Evolutionary conservation across 1,140 invertebrate species (phyloP).

Genomic region (Bombus superbus): DNA sequence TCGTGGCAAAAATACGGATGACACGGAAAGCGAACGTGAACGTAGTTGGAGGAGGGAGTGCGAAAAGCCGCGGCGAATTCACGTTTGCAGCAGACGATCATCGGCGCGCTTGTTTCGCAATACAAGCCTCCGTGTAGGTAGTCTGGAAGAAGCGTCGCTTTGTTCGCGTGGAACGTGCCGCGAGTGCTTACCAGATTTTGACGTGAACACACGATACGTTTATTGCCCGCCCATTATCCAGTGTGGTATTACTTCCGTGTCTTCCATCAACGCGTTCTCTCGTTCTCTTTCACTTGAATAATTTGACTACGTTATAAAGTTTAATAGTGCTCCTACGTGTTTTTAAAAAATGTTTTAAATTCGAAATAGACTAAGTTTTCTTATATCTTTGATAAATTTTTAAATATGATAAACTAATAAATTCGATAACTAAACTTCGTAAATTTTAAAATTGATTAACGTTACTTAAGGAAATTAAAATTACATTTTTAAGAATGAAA

Average conservation of each 20-base stretch:
- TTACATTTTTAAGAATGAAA: too few relatives aligned
- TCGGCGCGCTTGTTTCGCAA: slow-evolving; percentile 31
- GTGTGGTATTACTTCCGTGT: too few relatives aligned
- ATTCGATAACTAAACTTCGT: too few relatives aligned
- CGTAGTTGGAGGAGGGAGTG: slow-evolving; percentile 20
- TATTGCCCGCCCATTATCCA: background rate
- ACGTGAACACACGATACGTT: slow-evolving; percentile 1
- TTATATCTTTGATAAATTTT: too few relatives aligned
- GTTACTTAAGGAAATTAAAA: too few relatives aligned
- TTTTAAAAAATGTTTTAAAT: too few relatives aligned
- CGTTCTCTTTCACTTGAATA: background rate
- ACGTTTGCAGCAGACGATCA: slow-evolving; percentile 34
- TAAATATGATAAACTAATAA: too few relatives aligned
- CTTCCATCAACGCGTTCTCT: background rate
- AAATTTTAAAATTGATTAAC: too few relatives aligned
- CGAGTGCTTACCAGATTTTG: too few relatives aligned
- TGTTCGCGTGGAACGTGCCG: background rate
- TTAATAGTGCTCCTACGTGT: too few relatives aligned
- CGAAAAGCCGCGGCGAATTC: slow-evolving; percentile 32
- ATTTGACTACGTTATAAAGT: too few relatives aligned
- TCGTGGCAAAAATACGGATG: slow-evolving; percentile 20
- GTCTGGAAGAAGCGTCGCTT: slow-evolving; percentile 7
- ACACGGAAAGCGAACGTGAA: background rate
- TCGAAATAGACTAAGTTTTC: too few relatives aligned
- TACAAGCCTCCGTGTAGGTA: background rate